phyloP scores from a whole-genome alignment of 1,140 invertebrate genomes.

The Neotoxoptera formosana region DNA sequence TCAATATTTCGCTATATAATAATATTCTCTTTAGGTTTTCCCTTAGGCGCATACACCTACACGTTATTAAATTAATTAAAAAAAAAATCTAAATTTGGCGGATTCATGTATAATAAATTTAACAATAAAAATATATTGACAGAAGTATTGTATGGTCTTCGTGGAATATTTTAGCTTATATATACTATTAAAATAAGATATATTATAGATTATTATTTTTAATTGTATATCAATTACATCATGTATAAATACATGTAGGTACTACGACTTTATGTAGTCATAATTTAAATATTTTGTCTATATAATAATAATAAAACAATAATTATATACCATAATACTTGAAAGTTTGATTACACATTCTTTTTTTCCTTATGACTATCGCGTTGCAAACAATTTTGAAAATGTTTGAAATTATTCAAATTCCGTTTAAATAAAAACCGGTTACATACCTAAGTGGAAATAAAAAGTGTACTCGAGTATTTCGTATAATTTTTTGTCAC shows the following conservation, averaged over 20 bases:
- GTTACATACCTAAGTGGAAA: background rate
- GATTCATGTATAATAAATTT: constrained; percentile 39
- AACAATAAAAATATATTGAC: background rate
- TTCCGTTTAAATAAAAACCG: background rate
- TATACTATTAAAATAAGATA: background rate
- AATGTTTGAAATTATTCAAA: background rate
- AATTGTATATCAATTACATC: background rate
- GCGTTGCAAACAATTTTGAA: background rate
- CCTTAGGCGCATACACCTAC: constrained; percentile 1
- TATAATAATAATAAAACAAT: background rate
- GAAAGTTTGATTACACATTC: background rate
- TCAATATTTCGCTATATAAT: constrained; percentile 5
- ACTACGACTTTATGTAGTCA: background rate
- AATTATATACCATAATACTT: background rate
- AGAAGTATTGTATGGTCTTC: background rate
- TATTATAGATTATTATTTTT: background rate
- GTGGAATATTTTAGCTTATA: background rate
- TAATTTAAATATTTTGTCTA: background rate
- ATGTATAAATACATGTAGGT: background rate
- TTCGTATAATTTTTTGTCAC: background rate
- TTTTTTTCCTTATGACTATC: background rate
- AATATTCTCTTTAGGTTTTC: constrained; percentile 26
- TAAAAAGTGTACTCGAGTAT: background rate
- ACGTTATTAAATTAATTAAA: background rate
- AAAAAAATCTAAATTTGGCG: background rate